Evolutionary conservation across 2,888 invertebrate species (phyloP), one percentile per base, ranked within the genome.

Genomic region (Melikaiella ostensackeni): DNA sequence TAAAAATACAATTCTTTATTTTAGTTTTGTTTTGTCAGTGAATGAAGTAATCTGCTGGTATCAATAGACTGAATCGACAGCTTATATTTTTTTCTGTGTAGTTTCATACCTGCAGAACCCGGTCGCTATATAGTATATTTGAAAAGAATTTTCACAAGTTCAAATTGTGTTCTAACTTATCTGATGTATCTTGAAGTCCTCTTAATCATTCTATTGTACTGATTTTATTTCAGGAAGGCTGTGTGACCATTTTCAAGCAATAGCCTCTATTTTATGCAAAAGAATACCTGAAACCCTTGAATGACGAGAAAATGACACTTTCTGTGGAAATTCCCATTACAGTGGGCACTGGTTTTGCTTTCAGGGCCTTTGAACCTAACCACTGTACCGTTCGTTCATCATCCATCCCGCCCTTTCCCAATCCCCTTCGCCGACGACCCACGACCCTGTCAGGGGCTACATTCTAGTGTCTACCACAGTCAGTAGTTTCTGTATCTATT

Each of bases 291-390:
- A 55, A 55, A 11, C 8, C 55, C 9, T 3, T 55, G 21, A 21
- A 21, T 55, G 21, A 55, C 55, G 55, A 55, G 21, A 55, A 21
- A 55, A 55, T 55, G 55, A 55, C 55, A 55, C 55, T 55, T 55
- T 55, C 55, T 55, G 55, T 55, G 55, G 55, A 55, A 55, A 21
- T 55, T 21, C 55, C 55, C 4, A 21, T 57, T 2, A 21, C 24
- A 57, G 24, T 59, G 21, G 27, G 59, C 27, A 6, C 50, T 70
- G 30, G 70, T 50, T 46, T 70, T 50, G 70, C 70, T 70, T 70
- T 70, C 50, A 70, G 46, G 70, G 50, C 50, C 70, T 70, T 70
- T 70, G 70, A 70, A 70, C 50, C 30, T 50, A 70, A 70, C 70
- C 70, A 70, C 46, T 70, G 46, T 50, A 70, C 50, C 50, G 30